phyloP scores from a whole-genome alignment of 92 coral and sea anemone genomes.

The Epizoanthus rinbou region DNA sequence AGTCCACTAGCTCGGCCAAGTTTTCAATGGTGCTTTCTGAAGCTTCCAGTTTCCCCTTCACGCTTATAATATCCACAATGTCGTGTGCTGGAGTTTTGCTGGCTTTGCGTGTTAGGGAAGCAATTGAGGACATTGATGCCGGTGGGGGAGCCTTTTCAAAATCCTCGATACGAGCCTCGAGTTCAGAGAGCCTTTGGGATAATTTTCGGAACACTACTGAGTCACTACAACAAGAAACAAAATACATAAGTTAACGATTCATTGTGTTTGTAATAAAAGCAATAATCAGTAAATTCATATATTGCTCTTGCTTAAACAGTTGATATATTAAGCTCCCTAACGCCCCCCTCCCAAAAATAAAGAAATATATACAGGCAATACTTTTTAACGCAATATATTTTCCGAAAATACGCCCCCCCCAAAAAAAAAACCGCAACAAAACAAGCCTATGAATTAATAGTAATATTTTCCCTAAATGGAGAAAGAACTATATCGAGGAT shows the following conservation, averaged over 20 bases:
- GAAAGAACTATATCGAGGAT: no score
- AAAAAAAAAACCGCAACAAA: no score
- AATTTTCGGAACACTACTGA: conserved; percentile 56
- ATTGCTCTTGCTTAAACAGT: not conserved
- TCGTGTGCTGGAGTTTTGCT: conserved; percentile 94
- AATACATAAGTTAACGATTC: no score
- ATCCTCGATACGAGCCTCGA: conserved; percentile 77
- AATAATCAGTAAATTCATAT: no score
- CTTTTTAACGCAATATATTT: no score
- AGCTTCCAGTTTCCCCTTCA: conserved; percentile 82
- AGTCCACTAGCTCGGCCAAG: conserved; percentile 83
- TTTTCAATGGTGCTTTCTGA: conserved; percentile 79
- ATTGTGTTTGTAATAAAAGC: no score
- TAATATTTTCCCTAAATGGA: no score
- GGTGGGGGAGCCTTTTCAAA: conserved; percentile 59
- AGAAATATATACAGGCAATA: no score
- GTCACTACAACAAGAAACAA: conserved; percentile 26
- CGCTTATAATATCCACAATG: conserved; percentile 78
- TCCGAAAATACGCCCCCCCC: no score
- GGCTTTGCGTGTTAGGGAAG: conserved; percentile 76
- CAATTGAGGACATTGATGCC: conserved; percentile 55
- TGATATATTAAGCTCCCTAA: no score
- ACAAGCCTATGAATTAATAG: no score
- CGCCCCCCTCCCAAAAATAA: not conserved
- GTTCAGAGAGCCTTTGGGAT: conserved; percentile 65